A percentile compares a stretch with the other conserved stretches of the same genome.
phyloP scores from a whole-genome alignment of 2,888 invertebrate genomes.

The Dermolepida albohirtum region DNA sequence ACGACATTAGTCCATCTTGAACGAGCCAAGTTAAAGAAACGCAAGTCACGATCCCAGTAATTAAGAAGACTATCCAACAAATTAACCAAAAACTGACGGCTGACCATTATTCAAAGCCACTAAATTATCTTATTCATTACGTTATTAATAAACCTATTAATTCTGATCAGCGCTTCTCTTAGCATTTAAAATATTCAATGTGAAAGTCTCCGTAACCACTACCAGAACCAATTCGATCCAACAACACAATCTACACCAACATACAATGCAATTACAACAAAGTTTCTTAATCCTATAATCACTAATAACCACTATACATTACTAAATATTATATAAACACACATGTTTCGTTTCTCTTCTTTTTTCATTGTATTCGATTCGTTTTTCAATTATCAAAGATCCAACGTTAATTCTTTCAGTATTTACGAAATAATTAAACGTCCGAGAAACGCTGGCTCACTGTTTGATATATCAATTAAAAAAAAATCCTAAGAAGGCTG shows the following conservation, averaged over 20 bases:
- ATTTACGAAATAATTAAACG: constrained; percentile 50
- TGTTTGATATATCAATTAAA: constrained; percentile 57
- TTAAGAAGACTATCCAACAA: constrained; percentile 45
- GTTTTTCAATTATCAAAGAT: constrained; percentile 17
- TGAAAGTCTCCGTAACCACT: too few species aligned
- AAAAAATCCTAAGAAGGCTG: constrained; percentile 35
- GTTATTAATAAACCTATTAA: constrained; percentile 56
- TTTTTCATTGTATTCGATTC: not conserved
- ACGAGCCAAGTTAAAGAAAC: constrained; percentile 21
- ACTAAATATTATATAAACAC: constrained; percentile 1
- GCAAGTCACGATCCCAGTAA: constrained; percentile 41
- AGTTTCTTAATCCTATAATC: not conserved
- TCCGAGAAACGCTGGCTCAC: constrained; percentile 51
- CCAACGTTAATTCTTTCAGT: constrained; percentile 51
- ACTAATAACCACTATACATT: constrained; percentile 1
- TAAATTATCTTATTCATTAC: constrained; percentile 56
- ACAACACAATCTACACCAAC: too few species aligned
- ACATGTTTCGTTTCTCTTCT: too few species aligned
- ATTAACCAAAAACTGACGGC: constrained; percentile 48
- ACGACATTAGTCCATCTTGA: constrained; percentile 11
- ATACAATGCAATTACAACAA: too few species aligned
- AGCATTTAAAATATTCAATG: too few species aligned
- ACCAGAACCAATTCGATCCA: too few species aligned
- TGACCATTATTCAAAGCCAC: constrained; percentile 51
- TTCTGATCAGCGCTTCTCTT: constrained; percentile 41